phyloP scores from a whole-genome alignment of 2,888 invertebrate genomes.

The Entomobrya multifasciata region DNA sequence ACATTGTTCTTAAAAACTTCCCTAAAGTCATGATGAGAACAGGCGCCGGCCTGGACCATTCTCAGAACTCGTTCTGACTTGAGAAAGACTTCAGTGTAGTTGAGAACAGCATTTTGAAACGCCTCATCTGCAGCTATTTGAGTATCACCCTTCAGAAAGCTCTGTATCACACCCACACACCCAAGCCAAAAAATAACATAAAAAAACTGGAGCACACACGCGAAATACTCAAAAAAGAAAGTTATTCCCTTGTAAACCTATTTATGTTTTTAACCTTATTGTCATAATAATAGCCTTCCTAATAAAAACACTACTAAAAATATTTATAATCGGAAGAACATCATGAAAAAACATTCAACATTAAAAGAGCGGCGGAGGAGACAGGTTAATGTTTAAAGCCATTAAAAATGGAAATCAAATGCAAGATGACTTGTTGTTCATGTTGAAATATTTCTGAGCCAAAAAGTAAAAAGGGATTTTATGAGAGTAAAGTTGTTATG shows the following conservation, averaged over 20 bases:
- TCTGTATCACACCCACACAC: too few species aligned
- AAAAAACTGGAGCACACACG: not conserved
- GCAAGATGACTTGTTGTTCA: too few species aligned
- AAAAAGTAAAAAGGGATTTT: too few species aligned
- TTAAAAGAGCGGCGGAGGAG: not conserved
- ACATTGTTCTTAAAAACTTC: conserved; percentile 99
- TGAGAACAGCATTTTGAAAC: conserved; percentile 99
- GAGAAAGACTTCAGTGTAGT: conserved; percentile 96
- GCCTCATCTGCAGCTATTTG: conserved; percentile 98
- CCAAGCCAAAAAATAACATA: conserved; percentile 1
- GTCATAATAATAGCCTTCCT: not conserved
- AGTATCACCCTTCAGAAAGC: conserved; percentile 98
- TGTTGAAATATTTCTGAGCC: too few species aligned
- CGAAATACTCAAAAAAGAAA: too few species aligned
- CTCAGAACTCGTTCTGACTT: conserved; percentile 97
- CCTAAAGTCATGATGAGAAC: conserved; percentile 98
- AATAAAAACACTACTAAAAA: not conserved
- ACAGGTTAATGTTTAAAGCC: not conserved
- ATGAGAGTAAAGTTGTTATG: too few species aligned
- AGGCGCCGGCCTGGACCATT: conserved; percentile 99
- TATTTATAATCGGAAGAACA: too few species aligned
- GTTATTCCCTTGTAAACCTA: too few species aligned
- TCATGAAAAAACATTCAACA: not conserved
- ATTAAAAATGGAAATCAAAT: not conserved
- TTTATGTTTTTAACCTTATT: not conserved